Base-by-base conservation (phyloP, 1,140 invertebrate genomes). In the Latrodectus geometricus region DNA sequence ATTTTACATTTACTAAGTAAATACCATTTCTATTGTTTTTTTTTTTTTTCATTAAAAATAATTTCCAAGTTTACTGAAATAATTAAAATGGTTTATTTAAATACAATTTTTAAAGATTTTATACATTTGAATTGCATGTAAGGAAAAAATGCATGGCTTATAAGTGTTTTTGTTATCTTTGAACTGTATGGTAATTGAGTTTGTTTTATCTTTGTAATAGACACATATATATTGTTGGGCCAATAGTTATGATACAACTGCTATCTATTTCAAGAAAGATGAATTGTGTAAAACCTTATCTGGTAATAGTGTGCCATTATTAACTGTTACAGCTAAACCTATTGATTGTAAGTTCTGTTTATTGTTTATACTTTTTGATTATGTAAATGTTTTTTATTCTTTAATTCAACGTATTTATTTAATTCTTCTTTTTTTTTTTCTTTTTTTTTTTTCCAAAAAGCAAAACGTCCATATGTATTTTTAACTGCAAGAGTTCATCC, bases 401-500 rank as follows among this genome's bases (percentile, higher is more conserved):
- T 70, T 54, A 52, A 21, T 61, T 70, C n/a, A 12, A 9, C 4
- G 2, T 14, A 61, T 12, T n/a, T 20, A 21, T 15, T 9, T 5
- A 70, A 23, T 54, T 81, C 12, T 81, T 65, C 11, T 35, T 54
- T 75, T 81, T 12, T 74, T 52, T 79, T 14, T 65, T 54, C 17
- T 65, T 80, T 75, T n/a, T n/a, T n/a, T n/a, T n/a, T n/a, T n/a
- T n/a, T n/a, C n/a, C n/a, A n/a, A 35, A 23, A 14, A 88, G 78
- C 20, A 17, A 35, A 49, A 17, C 73, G 80, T 35, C 88, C 83
- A 72, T 92, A 96, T 0, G 94, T 97, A 80, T 96, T 99, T 90
- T 91, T 99, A 88, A 96, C 95, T 84, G 96, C 96, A 8, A 93
- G 97, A 89, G 97, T 98, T 73, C 97, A 98, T 93, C 94, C 97